These are phyloP conservation scores for Diuraphis noxia DNA, from an alignment of 1,140 invertebrate genomes.

Conservation along the genomic window DNA sequence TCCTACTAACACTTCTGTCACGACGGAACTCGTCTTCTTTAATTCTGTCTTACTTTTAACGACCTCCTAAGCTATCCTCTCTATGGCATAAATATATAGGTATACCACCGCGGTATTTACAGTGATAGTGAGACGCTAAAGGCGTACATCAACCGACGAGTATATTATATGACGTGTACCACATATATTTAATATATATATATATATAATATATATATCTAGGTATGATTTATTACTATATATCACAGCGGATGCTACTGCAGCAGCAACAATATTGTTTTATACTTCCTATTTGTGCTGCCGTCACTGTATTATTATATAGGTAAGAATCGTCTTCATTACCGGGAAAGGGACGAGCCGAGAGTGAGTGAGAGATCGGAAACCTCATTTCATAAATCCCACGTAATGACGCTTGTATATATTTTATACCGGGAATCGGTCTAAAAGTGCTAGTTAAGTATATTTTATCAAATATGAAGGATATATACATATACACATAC, in stretches of 20 bases:
- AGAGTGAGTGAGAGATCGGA: neutral
- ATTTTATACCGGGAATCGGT: neutral
- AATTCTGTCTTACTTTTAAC: constrained; percentile 1
- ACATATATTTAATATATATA: neutral
- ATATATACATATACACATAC: neutral
- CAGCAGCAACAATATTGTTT: neutral
- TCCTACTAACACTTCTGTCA: neutral
- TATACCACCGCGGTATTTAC: neutral
- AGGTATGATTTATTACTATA: neutral
- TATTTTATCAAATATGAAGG: neutral
- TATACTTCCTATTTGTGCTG: neutral
- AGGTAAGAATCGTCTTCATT: neutral
- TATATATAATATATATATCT: neutral
- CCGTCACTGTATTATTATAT: neutral
- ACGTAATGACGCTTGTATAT: neutral
- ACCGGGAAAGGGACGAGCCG: neutral
- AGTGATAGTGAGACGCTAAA: neutral
- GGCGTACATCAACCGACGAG: neutral
- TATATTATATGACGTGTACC: neutral
- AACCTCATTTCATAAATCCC: neutral
- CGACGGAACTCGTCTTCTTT: neutral
- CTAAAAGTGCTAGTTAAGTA: neutral
- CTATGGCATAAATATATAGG: neutral
- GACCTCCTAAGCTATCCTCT: neutral
- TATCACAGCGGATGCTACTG: neutral